phyloP scores from a whole-genome alignment of 2,113 vertebrate genomes.

The Solenodon paradoxus region DNA sequence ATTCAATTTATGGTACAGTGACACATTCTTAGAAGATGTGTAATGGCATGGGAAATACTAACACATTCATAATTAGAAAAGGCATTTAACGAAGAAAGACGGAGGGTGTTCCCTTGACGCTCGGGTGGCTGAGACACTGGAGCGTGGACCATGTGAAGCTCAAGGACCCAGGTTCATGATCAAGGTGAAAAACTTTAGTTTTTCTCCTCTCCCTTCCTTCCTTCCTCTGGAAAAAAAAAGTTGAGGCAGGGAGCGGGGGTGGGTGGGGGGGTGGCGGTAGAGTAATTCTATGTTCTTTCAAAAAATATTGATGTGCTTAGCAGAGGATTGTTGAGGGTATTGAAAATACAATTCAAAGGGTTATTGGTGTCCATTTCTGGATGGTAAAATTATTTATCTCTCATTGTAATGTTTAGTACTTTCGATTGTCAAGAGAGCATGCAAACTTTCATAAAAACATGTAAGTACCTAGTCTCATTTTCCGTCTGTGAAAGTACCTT shows the following conservation, averaged over 20 bases:
- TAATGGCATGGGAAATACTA: not conserved
- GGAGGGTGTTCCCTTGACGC: too few species aligned
- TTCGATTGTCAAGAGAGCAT: not conserved
- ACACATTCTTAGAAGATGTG: not conserved
- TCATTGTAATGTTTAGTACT: not conserved
- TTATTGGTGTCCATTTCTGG: not conserved
- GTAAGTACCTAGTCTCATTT: constrained; percentile 5
- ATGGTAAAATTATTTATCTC: not conserved
- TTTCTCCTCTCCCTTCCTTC: too few species aligned
- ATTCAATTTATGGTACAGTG: not conserved
- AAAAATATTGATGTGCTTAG: not conserved
- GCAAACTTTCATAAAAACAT: constrained; percentile 32
- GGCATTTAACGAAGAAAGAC: not conserved
- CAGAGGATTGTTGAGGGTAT: not conserved
- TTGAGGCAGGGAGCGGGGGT: too few species aligned
- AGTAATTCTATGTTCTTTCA: not conserved
- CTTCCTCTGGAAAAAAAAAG: too few species aligned
- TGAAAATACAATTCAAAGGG: not conserved
- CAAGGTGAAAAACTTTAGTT: too few species aligned
- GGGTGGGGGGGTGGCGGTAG: too few species aligned
- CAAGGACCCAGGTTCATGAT: too few species aligned
- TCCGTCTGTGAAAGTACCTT: not conserved
- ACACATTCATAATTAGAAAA: not conserved
- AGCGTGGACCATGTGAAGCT: too few species aligned
- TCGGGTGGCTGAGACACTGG: too few species aligned